These are phyloP conservation scores for Caenorhabditis panamensis DNA, from an alignment of 2,888 invertebrate species.

Conservation along the genomic window DNA sequence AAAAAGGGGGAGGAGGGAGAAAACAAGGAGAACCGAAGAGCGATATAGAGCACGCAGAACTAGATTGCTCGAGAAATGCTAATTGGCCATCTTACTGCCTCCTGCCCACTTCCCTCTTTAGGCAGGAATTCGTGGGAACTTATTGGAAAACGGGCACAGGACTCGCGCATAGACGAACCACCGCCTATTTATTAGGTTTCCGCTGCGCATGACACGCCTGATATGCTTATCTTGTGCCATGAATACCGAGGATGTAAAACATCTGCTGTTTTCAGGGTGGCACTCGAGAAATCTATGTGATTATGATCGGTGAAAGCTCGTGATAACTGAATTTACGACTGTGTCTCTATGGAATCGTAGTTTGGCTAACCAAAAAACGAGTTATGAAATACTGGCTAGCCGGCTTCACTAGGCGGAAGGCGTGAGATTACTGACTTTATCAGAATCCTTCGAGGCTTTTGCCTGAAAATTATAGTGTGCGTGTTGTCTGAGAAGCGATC, in stretches of 20 bases:
- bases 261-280: conserved; percentile 35
- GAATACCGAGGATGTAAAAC: conserved; percentile 33
- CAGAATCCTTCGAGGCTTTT: conserved; percentile 11
- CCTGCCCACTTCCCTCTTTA: conserved; percentile 18
- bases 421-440: conserved; percentile 17
- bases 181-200: conserved; percentile 24
- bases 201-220: conserved; percentile 6
- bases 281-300: neutral
- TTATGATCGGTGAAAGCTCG: conserved; percentile 24
- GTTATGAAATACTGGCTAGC: conserved; percentile 24
- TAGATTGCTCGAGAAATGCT: conserved; percentile 56
- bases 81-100: conserved; percentile 55
- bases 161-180: neutral
- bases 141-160: neutral
- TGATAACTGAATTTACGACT: conserved; percentile 34
- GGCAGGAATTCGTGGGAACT: conserved; percentile 53
- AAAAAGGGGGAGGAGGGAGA: conserved; percentile 11
- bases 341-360: conserved; percentile 20
- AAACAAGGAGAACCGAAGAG: conserved; percentile 49
- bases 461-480: conserved; percentile 30
- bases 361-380: conserved; percentile 16
- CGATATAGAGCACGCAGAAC: conserved; percentile 57
- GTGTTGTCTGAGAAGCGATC: conserved; percentile 17
- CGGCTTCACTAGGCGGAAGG: neutral
- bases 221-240: conserved; percentile 8